Percentiles rank a stretch among this genome's conserved stretches.
Conservation (phyloP, 2,113 vertebrate genomes). For the Aramus guarauna region DNA sequence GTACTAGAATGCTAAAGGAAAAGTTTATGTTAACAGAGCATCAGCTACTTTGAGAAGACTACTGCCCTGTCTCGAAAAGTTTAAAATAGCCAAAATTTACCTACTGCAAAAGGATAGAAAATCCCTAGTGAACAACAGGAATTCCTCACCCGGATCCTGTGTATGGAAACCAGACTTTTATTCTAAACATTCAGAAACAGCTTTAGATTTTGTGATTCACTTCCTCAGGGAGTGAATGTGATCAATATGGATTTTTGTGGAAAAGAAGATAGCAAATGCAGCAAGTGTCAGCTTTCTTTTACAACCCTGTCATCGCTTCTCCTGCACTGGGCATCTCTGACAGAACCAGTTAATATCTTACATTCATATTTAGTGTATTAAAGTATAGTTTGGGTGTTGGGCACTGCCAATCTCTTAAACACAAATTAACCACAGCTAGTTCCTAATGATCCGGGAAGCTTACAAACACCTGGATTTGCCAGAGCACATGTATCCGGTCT, state of each 20-base stretch:
- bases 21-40: not conserved
- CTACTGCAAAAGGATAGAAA: not conserved
- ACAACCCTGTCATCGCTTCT: not conserved
- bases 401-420: not conserved
- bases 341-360: fast-evolving
- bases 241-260: not conserved
- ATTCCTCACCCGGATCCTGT: not conserved
- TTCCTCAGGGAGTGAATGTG: not conserved
- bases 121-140: not conserved
- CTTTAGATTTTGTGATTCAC: not conserved
- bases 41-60: not conserved
- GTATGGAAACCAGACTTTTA: not conserved
- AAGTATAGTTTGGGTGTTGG: not conserved
- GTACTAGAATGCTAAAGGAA: not conserved
- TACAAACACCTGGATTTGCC: not conserved
- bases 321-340: not conserved
- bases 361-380: not conserved
- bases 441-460: not conserved
- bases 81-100: not conserved
- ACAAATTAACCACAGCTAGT: not conserved
- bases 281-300: not conserved
- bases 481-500: not conserved
- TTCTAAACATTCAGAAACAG: not conserved
- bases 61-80: not conserved
- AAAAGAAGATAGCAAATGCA: not conserved